These are phyloP conservation scores for Eurytoma adleriae DNA, from an alignment of 2,888 invertebrate genomes.

Conservation along the genomic window DNA sequence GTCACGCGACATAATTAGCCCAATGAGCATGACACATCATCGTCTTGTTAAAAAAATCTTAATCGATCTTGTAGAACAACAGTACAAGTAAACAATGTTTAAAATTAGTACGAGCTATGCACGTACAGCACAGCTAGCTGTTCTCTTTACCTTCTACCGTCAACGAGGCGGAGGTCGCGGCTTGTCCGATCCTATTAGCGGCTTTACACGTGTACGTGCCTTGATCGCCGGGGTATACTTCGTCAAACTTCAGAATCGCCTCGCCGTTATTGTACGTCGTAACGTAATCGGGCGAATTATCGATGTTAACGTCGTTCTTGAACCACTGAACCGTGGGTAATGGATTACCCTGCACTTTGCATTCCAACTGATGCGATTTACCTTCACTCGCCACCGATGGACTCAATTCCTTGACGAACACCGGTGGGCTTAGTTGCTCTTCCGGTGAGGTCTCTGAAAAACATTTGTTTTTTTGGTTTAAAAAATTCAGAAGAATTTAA, in stretches of 20 bases:
- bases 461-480: too few species aligned
- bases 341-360: constrained; percentile 85
- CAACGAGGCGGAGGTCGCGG: constrained; percentile 81
- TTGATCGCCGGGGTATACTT: constrained; percentile 82
- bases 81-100: background rate
- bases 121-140: background rate
- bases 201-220: constrained; percentile 85
- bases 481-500: too few species aligned
- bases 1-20: too few species aligned
- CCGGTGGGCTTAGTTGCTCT: constrained; percentile 81
- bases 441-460: constrained; percentile 79
- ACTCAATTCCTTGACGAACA: constrained; percentile 82
- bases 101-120: background rate
- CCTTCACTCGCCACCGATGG: constrained; percentile 82
- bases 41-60: too few species aligned
- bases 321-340: constrained; percentile 89
- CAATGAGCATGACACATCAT: too few species aligned
- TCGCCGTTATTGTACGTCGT: constrained; percentile 90
- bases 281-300: constrained; percentile 84
- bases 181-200: constrained; percentile 82
- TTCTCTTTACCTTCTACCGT: constrained; percentile 77
- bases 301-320: constrained; percentile 84
- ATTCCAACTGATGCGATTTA: constrained; percentile 81
- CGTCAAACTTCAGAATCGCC: constrained; percentile 85
- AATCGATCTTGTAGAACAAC: too few species aligned